Conservation (phyloP, 1,140 invertebrate genomes). For the Aplysia californica region DNA sequence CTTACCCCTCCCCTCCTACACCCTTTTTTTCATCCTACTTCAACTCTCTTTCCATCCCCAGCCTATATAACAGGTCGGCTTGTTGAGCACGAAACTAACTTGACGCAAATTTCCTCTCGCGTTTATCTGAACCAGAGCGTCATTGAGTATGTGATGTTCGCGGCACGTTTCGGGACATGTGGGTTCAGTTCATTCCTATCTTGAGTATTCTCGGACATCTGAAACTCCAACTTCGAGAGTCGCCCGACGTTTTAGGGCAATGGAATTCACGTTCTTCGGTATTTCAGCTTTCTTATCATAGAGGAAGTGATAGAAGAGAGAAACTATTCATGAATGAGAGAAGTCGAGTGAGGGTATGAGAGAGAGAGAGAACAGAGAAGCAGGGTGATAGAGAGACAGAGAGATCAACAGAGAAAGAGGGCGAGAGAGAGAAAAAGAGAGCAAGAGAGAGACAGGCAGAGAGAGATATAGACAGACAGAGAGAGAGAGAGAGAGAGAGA, state of each 20-base stretch:
- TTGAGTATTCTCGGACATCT: not conserved
- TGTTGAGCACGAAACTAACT: not conserved
- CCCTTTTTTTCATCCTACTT: slow-evolving; percentile 13
- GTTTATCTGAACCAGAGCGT: not conserved
- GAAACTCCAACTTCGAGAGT: too few relatives aligned
- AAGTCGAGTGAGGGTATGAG: not conserved
- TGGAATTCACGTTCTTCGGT: too few relatives aligned
- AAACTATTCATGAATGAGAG: not conserved
- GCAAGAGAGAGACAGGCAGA: too few relatives aligned
- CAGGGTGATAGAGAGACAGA: not conserved
- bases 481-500: not conserved
- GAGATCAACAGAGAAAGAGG: not conserved
- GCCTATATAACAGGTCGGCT: not conserved
- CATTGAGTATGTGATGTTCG: not conserved
- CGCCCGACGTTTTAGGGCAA: too few relatives aligned
- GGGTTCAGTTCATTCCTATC: too few relatives aligned
- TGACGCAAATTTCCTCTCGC: not conserved
- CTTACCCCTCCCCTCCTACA: slow-evolving; percentile 9
- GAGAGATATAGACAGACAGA: too few relatives aligned
- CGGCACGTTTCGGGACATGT: too few relatives aligned
- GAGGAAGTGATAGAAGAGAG: not conserved
- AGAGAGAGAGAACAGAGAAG: not conserved
- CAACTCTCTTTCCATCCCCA: not conserved
- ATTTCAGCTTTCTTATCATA: not conserved
- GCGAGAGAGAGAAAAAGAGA: too few relatives aligned